phyloP scores from a whole-genome alignment of 2,888 invertebrate species.

The Tachina grossa region DNA sequence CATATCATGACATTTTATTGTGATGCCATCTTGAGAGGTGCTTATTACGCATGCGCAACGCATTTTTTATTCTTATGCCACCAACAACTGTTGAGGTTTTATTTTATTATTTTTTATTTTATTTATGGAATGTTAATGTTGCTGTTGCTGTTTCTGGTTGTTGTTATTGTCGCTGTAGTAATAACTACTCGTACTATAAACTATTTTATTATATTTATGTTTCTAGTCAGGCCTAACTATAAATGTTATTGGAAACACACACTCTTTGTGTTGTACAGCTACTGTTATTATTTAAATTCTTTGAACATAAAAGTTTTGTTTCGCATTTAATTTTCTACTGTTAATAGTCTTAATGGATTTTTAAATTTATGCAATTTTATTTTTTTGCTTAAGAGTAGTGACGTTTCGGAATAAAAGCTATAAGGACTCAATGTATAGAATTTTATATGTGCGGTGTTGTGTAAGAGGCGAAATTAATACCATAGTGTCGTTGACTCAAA shows the following conservation, averaged over 20 bases:
- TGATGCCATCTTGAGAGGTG: constrained; percentile 82
- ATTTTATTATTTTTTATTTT: no score
- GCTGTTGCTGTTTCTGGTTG: not conserved
- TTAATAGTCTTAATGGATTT: constrained; percentile 26
- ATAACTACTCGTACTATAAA: constrained; percentile 35
- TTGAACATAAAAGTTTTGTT: constrained; percentile 1
- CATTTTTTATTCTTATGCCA: constrained; percentile 63
- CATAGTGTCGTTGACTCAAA: no score
- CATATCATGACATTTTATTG: constrained; percentile 82
- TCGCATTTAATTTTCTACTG: not conserved
- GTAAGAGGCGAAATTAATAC: no score
- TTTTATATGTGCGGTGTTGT: constrained; percentile 75
- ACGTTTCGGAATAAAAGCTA: not conserved
- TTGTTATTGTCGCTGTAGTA: not conserved
- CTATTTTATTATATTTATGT: constrained; percentile 55
- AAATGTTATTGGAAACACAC: constrained; percentile 45
- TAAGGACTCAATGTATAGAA: not conserved
- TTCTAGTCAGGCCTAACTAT: constrained; percentile 9
- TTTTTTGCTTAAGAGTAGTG: not conserved
- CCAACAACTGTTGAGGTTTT: constrained; percentile 49
- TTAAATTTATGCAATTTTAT: not conserved
- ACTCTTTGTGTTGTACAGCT: constrained; percentile 37
- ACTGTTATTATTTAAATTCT: constrained; percentile 60
- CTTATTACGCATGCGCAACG: constrained; percentile 81
- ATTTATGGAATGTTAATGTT: not conserved